Conservation (phyloP, 92 coral and sea anemone genomes). For the Bergia puertoricense region DNA sequence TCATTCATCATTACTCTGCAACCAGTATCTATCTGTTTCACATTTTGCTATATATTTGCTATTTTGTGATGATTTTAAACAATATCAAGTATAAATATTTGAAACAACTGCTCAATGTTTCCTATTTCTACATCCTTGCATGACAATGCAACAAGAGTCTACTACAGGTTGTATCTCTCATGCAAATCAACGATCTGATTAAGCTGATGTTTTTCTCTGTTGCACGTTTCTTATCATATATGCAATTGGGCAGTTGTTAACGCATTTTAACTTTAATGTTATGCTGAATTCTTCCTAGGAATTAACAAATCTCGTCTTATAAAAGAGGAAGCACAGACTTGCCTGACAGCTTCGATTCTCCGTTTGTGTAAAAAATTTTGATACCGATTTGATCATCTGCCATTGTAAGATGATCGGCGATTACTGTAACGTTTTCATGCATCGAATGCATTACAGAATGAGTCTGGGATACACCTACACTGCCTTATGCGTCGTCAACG, state of each 20-base stretch:
- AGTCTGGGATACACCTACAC: not conserved
- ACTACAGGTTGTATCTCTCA: no score
- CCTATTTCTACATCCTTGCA: no score
- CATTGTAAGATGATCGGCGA: conserved; percentile 1
- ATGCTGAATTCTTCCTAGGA: no score
- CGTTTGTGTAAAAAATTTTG: not conserved
- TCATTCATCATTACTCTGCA: no score
- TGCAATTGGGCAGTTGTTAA: not conserved
- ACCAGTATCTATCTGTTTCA: not conserved
- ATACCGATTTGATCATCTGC: not conserved
- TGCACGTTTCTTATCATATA: no score
- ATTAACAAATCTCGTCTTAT: not conserved
- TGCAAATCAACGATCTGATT: no score
- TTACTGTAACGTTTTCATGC: conserved; percentile 9
- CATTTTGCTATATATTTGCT: no score
- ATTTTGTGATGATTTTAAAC: not conserved
- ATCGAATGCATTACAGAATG: conserved; percentile 1
- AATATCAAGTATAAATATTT: no score
- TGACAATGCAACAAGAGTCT: no score
- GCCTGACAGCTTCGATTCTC: no score
- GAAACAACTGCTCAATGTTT: not conserved
- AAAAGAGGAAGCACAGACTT: not conserved
- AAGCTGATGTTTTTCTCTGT: not conserved
- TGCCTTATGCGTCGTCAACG: not conserved
- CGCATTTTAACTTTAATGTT: not conserved